Base-by-base conservation (phyloP, 2,888 invertebrate genomes). In the Spilarctia lutea region DNA sequence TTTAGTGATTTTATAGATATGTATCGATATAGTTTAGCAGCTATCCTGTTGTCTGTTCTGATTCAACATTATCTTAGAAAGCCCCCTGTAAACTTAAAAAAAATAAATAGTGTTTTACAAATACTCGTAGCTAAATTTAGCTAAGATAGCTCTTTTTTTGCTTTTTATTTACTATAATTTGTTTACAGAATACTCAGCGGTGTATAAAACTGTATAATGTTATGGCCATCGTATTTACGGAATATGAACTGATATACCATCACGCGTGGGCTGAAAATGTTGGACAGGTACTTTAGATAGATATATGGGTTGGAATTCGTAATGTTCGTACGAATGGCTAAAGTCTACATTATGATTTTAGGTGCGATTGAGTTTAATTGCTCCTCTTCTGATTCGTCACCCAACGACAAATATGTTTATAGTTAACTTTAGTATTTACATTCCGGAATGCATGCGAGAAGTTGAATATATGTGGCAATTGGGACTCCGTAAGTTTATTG, bases 161-260 rank as follows among this genome's bases (percentile, higher is more conserved):
- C n/a, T n/a, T n/a, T 16, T 24, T n/a, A n/a, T 39, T 24, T 39
- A 68, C 4, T 3, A 16, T 3, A 35, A 56, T 75, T 66, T 71
- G 63, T 77, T 88, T 97, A 86, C 96, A 97, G 89, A 97, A 97
- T 84, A 97, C 97, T 10, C 98, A 97, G 88, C 96, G 97, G 73
- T 97, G 97, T 71, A 97, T 98, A 71, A 97, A 97, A 86, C 95
- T 97, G 72, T 98, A 97, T 88, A 98, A 98, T 88, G 97, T 97
- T 3, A 96, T 98, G 92, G 96, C 97, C 48, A 97, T 97, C 76
- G 98, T 98, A 6, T 97, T 98, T 79, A 96, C 98, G 27, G 98
- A 98, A 88, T 98, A 97, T 87, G 98, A 98, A 92, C 96, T 98
- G 85, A 97, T 98, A 76, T 98, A 98, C 90, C 98, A 98, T 87